Percentiles rank a stretch among this genome's conserved stretches.
These are phyloP conservation scores for Eubasilissa regina DNA, from an alignment of 1,140 invertebrate species.

Conservation along the genomic window DNA sequence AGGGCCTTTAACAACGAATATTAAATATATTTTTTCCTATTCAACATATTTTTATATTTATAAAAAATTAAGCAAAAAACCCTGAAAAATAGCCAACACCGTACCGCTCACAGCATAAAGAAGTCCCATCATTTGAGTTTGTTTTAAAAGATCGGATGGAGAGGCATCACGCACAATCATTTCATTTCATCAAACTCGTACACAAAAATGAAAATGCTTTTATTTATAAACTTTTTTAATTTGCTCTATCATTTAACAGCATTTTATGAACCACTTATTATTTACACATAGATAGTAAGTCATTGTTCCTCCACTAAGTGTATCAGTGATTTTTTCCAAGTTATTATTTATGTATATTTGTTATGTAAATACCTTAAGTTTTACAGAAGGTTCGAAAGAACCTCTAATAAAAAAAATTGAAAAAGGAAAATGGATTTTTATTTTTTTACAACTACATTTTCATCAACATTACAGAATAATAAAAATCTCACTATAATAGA, in stretches of 20 bases:
- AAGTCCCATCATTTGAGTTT: no score
- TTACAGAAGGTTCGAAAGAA: constrained; percentile 51
- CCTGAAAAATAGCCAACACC: no score
- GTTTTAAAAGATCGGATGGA: background rate
- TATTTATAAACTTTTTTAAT: constrained; percentile 35
- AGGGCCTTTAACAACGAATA: no score
- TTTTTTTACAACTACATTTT: background rate
- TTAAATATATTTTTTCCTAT: no score
- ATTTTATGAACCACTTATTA: constrained; percentile 54
- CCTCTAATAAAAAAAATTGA: constrained; percentile 55
- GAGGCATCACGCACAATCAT: background rate
- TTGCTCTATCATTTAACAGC: constrained; percentile 43
- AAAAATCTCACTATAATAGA: no score
- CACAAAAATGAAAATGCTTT: constrained; percentile 38
- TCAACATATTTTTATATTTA: no score
- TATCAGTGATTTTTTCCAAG: constrained; percentile 57
- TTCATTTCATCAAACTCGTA: constrained; percentile 9
- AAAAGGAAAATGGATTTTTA: constrained; percentile 34
- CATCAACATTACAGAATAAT: no score
- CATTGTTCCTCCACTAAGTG: constrained; percentile 51
- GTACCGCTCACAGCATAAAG: no score
- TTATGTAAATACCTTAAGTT: constrained; percentile 60
- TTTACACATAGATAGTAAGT: constrained; percentile 51
- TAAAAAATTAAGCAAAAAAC: no score
- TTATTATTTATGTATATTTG: constrained; percentile 58